A percentile compares a stretch with the other conserved stretches of the same genome.
Evolutionary conservation across 2,888 invertebrate species (phyloP).

Genomic region (Sphaerophoria rueppellii): DNA sequence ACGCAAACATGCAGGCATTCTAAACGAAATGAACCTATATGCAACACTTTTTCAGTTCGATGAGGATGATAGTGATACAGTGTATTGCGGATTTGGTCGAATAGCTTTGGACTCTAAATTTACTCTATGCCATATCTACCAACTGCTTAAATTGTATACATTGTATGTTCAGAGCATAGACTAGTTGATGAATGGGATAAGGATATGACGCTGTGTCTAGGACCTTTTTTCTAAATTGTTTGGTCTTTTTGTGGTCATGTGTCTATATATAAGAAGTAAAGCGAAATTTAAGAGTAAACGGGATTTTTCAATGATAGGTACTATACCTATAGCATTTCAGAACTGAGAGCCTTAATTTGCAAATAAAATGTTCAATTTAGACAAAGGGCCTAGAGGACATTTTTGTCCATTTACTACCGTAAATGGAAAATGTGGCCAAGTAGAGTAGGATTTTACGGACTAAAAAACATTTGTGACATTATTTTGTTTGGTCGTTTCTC

Average conservation of each 20-base stretch:
- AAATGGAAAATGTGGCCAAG: slow-evolving; percentile 25
- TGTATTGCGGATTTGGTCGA: slow-evolving; percentile 67
- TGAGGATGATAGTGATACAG: slow-evolving; percentile 55
- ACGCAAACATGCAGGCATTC: neutral
- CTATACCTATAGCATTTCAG: neutral
- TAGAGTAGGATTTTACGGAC: slow-evolving; percentile 63
- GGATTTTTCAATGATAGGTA: slow-evolving; percentile 39
- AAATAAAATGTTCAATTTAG: slow-evolving; percentile 7
- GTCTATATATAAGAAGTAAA: neutral
- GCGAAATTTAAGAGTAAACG: slow-evolving; percentile 6
- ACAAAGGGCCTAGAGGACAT: too few relatives aligned
- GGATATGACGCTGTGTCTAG: slow-evolving; percentile 33
- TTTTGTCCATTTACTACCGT: slow-evolving; percentile 9
- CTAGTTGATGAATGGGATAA: slow-evolving; percentile 63
- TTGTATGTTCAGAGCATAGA: neutral
- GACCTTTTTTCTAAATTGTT: slow-evolving; percentile 27
- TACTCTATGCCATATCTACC: slow-evolving; percentile 37
- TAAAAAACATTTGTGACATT: slow-evolving; percentile 58
- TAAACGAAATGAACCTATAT: neutral
- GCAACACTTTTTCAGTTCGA: slow-evolving; percentile 13
- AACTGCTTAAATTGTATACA: neutral
- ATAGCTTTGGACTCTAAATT: slow-evolving; percentile 68
- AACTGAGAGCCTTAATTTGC: slow-evolving; percentile 19
- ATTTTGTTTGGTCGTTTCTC: slow-evolving; percentile 40
- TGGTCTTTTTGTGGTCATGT: slow-evolving; percentile 8